Evolutionary conservation across 2,797 vertebrate species (phyloP).

Genomic region (Takifugu rubripes): DNA sequence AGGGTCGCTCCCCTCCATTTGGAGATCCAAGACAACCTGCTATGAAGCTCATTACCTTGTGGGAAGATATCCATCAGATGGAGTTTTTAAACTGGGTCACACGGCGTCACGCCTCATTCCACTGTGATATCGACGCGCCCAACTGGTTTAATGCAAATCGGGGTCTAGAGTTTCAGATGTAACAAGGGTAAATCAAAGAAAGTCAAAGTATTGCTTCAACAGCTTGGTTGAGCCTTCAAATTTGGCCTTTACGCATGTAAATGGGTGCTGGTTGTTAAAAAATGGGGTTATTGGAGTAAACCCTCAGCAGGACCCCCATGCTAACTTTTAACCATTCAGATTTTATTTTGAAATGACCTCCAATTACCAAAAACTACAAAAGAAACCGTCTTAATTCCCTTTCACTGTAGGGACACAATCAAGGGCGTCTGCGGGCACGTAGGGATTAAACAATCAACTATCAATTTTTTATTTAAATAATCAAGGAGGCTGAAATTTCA

Average conservation of each 20-base stretch:
- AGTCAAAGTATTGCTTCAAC: no score
- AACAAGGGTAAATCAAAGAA: no score
- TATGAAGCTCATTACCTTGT: slow-evolving; percentile 17
- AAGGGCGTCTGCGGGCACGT: neutral
- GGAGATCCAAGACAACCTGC: slow-evolving; percentile 8
- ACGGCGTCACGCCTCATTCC: no score
- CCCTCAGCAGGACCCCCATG: slow-evolving; percentile 10
- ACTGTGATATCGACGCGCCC: no score
- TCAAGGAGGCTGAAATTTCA: no score
- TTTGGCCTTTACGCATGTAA: neutral
- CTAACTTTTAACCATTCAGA: neutral
- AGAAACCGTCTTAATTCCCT: slow-evolving; percentile 3
- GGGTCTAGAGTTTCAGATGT: no score
- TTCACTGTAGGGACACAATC: neutral
- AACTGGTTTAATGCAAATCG: no score
- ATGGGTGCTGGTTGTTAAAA: neutral
- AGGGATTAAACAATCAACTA: slow-evolving; percentile 2
- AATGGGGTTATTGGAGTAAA: no score
- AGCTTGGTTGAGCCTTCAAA: neutral
- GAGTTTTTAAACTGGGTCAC: neutral
- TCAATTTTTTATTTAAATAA: neutral
- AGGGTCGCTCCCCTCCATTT: neutral
- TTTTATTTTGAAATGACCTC: no score
- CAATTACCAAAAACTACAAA: neutral
- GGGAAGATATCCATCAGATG: slow-evolving; percentile 1